Evolutionary conservation across 2,113 vertebrate genomes (phyloP).

Genomic region (Pyrgilauda ruficollis): DNA sequence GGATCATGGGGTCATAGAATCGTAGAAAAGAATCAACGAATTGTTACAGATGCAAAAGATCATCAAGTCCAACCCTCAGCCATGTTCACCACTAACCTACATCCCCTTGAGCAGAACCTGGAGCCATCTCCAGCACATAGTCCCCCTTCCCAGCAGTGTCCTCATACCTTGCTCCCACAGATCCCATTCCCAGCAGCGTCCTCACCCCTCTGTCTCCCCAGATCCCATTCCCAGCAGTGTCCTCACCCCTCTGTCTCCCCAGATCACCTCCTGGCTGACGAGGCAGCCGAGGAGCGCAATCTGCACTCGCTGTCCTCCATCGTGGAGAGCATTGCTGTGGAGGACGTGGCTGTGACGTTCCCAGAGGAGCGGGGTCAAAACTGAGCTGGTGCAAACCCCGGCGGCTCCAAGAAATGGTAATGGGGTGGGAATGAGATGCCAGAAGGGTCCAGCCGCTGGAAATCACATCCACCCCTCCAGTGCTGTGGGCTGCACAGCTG

Average conservation of each 20-base stretch:
- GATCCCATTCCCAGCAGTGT: conserved; percentile 51
- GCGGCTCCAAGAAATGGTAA: not conserved
- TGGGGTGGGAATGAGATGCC: not conserved
- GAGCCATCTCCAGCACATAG: rapidly evolving
- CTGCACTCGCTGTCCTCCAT: conserved; percentile 91
- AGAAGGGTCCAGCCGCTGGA: not conserved
- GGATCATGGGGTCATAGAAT: not conserved
- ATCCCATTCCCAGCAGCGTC: not conserved
- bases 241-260: not conserved
- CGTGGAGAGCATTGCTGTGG: conserved; percentile 88
- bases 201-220: conserved; percentile 34
- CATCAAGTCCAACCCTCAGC: not conserved
- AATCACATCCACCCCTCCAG: not conserved
- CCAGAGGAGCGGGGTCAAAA: conserved; percentile 72
- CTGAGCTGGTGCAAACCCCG: conserved; percentile 14
- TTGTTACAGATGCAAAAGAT: not conserved
- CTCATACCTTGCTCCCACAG: no score
- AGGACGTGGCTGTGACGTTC: conserved; percentile 79
- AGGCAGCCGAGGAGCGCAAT: conserved; percentile 81
- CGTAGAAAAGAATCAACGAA: not conserved
- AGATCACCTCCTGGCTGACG: conserved; percentile 87
- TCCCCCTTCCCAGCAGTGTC: not conserved
- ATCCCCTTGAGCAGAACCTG: not conserved
- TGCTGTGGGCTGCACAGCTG: not conserved
- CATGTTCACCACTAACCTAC: not conserved